Evolutionary conservation across 2,113 vertebrate genomes (phyloP).

Genomic region (Trichechus manatus): DNA sequence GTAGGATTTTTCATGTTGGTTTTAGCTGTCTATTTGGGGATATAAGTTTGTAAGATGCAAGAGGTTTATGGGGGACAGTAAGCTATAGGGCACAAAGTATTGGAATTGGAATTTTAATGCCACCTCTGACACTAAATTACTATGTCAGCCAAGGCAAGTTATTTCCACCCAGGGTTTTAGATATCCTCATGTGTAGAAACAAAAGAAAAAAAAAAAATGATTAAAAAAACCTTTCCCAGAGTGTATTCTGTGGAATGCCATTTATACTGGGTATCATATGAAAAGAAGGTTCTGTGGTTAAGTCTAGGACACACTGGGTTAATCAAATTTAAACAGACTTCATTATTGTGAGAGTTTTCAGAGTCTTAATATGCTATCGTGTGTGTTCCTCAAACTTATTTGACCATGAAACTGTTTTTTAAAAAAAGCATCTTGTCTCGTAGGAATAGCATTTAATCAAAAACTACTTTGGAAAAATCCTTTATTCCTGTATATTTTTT

Average conservation of each 20-base stretch:
- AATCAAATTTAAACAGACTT: neutral
- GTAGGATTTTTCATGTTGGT: conserved; percentile 37
- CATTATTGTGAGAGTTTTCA: conserved; percentile 8
- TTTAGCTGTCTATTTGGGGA: neutral
- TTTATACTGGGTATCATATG: neutral
- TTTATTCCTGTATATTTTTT: neutral
- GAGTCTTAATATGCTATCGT: neutral
- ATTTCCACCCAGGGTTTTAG: neutral
- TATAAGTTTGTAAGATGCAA: neutral
- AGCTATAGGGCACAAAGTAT: neutral
- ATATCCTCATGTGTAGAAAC: neutral
- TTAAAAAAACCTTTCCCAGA: neutral
- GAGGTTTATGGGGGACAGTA: neutral
- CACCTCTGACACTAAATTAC: neutral
- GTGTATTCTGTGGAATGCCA: neutral
- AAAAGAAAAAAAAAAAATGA: neutral
- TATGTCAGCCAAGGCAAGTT: neutral
- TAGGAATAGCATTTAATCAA: neutral
- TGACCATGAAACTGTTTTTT: neutral
- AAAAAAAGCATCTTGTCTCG: too few species aligned
- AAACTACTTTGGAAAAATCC: conserved; percentile 43
- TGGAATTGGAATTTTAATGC: neutral
- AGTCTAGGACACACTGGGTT: neutral
- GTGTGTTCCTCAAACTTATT: neutral
- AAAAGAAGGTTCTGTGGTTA: neutral